Conservation (phyloP, 92 coral and sea anemone genomes). For the Heteractis magnifica region DNA sequence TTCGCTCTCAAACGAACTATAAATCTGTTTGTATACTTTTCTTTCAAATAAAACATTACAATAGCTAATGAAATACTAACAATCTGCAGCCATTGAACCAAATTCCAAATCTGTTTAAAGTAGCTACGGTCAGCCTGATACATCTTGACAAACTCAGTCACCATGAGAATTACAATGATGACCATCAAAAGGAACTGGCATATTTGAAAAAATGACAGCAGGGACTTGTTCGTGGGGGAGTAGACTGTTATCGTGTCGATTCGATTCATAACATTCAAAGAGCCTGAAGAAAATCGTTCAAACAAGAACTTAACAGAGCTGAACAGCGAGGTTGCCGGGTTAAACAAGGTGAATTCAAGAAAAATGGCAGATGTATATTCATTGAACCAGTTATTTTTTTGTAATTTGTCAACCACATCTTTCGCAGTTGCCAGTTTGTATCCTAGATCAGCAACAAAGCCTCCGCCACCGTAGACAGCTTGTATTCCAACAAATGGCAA, state of each 20-base stretch:
- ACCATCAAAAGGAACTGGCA: conserved; percentile 56
- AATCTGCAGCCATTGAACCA: conserved; percentile 51
- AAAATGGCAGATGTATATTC: conserved; percentile 50
- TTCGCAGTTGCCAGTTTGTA: conserved; percentile 42
- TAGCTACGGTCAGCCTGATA: conserved; percentile 31
- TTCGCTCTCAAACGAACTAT: conserved; percentile 39
- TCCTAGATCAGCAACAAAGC: conserved; percentile 66
- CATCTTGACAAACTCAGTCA: conserved; percentile 34
- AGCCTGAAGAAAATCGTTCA: conserved; percentile 44
- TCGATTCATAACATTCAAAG: conserved; percentile 16
- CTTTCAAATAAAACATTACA: conserved; percentile 51
- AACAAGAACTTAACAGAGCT: conserved; percentile 51
- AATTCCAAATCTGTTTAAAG: conserved; percentile 52
- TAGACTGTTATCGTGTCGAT: conserved; percentile 52
- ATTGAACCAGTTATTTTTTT: conserved; percentile 51
- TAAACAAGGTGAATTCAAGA: conserved; percentile 57
- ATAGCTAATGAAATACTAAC: conserved; percentile 43
- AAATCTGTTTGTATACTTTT: conserved; percentile 47
- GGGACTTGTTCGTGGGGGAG: conserved; percentile 36
- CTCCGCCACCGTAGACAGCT: conserved; percentile 58
- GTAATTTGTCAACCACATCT: conserved; percentile 22
- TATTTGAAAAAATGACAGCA: conserved; percentile 40
- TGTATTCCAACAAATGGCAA: conserved; percentile 46
- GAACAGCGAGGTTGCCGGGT: conserved; percentile 52
- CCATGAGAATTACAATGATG: conserved; percentile 37